Evolutionary conservation across 2,797 vertebrate species (phyloP).

Genomic region (Propithecus perrieri): DNA sequence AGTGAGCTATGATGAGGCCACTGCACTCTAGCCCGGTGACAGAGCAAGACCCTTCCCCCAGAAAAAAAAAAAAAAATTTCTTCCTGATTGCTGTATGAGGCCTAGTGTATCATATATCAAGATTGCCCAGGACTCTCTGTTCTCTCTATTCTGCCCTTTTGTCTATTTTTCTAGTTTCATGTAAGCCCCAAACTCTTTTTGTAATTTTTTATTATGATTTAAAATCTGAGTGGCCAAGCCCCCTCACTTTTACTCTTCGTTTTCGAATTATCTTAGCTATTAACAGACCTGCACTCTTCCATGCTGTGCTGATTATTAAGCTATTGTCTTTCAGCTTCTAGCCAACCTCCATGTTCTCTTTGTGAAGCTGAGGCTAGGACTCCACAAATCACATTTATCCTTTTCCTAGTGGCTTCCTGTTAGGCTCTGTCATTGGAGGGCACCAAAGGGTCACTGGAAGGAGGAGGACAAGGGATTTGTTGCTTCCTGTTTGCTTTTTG

Average conservation of each 20-base stretch:
- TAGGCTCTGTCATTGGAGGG: not conserved
- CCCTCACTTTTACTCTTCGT: not conserved
- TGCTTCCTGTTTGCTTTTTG: not conserved
- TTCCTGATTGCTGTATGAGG: not conserved
- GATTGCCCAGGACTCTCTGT: too few relatives aligned
- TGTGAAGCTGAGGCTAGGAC: not conserved
- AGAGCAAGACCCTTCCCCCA: not conserved
- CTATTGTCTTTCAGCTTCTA: not conserved
- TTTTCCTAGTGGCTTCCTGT: not conserved
- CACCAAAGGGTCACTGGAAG: not conserved
- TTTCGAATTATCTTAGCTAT: not conserved
- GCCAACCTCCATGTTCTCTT: too few relatives aligned
- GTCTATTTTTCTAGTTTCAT: not conserved
- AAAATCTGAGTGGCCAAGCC: not conserved
- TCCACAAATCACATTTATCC: not conserved
- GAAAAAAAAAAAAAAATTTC: not conserved
- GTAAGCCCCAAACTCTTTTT: not conserved
- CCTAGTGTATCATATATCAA: not conserved
- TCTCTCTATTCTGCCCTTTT: not conserved
- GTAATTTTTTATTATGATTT: not conserved
- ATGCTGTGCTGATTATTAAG: not conserved
- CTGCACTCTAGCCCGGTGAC: not conserved
- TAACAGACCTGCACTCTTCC: not conserved
- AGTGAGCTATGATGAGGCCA: not conserved
- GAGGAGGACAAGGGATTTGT: not conserved